A percentile compares a stretch with the other conserved stretches of the same genome.
phyloP scores from a whole-genome alignment of 2,113 vertebrate genomes.

The Pseudorhombus dupliciocellatus region DNA sequence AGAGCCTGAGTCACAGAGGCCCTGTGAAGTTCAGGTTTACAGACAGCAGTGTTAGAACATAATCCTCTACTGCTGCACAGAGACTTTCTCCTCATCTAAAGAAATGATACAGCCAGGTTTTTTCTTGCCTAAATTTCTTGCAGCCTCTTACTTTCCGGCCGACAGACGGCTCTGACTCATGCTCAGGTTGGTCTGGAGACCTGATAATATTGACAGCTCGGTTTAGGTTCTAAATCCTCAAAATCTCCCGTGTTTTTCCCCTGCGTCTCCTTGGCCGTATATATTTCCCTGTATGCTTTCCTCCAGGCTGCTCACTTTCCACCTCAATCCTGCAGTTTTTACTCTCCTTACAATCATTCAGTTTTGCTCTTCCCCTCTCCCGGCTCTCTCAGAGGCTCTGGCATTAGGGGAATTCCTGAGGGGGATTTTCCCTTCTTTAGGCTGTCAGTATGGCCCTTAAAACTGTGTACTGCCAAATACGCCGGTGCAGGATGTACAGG shows the following conservation, averaged over 20 bases:
- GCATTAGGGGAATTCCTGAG: conserved; percentile 65
- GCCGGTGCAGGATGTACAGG: conserved; percentile 18
- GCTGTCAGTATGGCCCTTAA: conserved; percentile 64
- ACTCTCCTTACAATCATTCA: conserved; percentile 43
- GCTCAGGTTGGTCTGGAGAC: conserved; percentile 44
- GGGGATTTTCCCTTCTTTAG: conserved; percentile 67
- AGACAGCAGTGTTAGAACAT: neutral
- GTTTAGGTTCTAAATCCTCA: conserved; percentile 54
- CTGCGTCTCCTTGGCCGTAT: conserved; percentile 35
- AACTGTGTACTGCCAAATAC: conserved; percentile 35
- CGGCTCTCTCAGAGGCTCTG: conserved; percentile 42
- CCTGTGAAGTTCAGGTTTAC: conserved; percentile 13
- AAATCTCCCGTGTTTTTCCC: conserved; percentile 47
- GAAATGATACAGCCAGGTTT: conserved; percentile 20
- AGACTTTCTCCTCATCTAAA: conserved; percentile 1
- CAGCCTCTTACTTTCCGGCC: conserved; percentile 25
- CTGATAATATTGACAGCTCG: conserved; percentile 56
- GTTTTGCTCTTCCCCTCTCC: conserved; percentile 31
- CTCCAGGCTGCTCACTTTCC: conserved; percentile 35
- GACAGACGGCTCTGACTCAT: conserved; percentile 36
- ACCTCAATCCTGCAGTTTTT: conserved; percentile 47
- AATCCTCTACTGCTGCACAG: neutral
- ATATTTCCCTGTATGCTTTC: conserved; percentile 41
- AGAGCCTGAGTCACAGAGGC: conserved; percentile 1
- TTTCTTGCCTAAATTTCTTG: conserved; percentile 28